A percentile compares a stretch with the other conserved stretches of the same genome.
phyloP scores from a whole-genome alignment of 2,797 vertebrate genomes.

The Rhinatrema bivittatum region DNA sequence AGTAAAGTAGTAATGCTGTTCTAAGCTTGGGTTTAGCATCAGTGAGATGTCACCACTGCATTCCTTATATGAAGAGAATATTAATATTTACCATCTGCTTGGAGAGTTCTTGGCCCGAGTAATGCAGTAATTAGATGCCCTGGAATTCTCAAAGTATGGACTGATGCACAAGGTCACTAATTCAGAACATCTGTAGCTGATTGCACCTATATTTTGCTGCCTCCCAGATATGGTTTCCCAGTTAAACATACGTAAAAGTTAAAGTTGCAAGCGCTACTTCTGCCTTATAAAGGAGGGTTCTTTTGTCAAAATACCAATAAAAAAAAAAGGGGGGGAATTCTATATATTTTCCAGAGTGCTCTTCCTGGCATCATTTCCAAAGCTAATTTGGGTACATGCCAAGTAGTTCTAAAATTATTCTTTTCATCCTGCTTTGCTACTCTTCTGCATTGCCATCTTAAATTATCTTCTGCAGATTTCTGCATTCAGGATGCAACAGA shows the following conservation, averaged over 20 bases:
- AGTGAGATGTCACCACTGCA: too few relatives aligned
- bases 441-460: too few relatives aligned
- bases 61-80: not conserved
- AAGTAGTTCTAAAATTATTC: constrained; percentile 3
- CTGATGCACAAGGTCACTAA: constrained; percentile 9
- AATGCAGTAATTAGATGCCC: constrained; percentile 12
- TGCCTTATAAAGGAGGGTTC: not conserved
- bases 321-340: too few relatives aligned
- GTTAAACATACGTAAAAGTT: constrained; percentile 4
- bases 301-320: constrained; percentile 2
- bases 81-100: constrained; percentile 13
- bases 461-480: too few relatives aligned
- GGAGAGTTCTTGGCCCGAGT: not conserved
- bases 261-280: not conserved
- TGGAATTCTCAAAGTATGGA: constrained; percentile 2
- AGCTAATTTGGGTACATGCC: constrained; percentile 4
- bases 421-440: constrained; percentile 3
- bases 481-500: too few relatives aligned
- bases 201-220: not conserved
- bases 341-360: constrained; percentile 9
- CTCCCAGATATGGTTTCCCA: constrained; percentile 2
- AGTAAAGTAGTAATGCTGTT: too few relatives aligned
- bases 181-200: constrained; percentile 9
- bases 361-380: constrained; percentile 3
- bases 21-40: too few relatives aligned